Conservation (phyloP, 2,797 vertebrate species). For the Thripadectes ignobilis region DNA sequence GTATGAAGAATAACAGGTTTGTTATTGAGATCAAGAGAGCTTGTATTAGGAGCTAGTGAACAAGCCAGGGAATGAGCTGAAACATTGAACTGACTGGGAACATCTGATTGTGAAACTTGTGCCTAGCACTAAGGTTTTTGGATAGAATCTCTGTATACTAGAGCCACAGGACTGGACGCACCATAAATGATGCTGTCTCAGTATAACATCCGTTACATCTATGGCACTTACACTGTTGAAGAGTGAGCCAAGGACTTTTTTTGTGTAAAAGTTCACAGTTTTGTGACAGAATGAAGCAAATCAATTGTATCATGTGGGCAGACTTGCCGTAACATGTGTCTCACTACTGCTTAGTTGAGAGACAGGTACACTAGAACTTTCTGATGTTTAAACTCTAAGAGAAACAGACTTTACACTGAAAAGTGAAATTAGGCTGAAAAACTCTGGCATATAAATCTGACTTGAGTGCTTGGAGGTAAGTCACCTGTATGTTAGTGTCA, state of each 20-base stretch:
- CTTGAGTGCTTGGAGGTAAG: background rate
- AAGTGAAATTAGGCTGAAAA: background rate
- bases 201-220: background rate
- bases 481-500: background rate
- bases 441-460: background rate
- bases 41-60: background rate
- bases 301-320: accelerated
- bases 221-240: background rate
- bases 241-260: background rate
- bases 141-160: background rate
- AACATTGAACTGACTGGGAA: background rate
- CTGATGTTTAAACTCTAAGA: background rate
- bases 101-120: background rate
- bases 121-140: background rate
- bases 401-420: background rate
- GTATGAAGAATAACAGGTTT: background rate
- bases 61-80: background rate
- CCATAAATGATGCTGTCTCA: background rate
- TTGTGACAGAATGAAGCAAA: background rate
- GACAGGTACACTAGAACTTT: background rate
- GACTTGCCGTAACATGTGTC: background rate
- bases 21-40: background rate
- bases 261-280: background rate
- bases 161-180: background rate
- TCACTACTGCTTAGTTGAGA: background rate